Evolutionary conservation across 2,888 invertebrate species (phyloP), one percentile per base, ranked within the genome.

Genomic region (Clanis bilineata): DNA sequence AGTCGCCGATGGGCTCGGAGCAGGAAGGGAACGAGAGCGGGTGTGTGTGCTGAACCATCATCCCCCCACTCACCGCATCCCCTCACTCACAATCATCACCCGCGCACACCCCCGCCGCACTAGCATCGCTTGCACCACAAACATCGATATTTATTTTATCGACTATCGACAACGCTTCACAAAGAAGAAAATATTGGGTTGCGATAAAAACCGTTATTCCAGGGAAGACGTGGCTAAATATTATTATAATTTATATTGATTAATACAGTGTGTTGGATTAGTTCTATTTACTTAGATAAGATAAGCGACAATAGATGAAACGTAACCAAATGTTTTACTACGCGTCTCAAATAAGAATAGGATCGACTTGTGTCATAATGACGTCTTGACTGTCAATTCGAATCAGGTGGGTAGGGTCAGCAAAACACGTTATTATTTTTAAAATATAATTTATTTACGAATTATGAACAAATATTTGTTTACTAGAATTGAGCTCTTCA

Each of bases 1-100:
- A 96, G 90, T 95, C 95, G 70, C 94, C 96, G 76, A 94, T 96
- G 92, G 95, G 96, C 85, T 95, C 95, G 71, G 96, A 96, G 86
- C 95, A 95, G 83, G 94, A 94, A 78, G 96, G 96, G 84, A 95
- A 95, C 83, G 96, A 96, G 88, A 95, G 96, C 74, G 96, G 96
- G 83, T 97, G 96, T 90, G 95, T 96, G 92, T 97, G 97, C 94
- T 97, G 94, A 94, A 63, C 63, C 43, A 54, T 58, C 73, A 22
- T 57, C 57, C 45, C 43, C 45, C 45, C 58, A 56, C 59, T 15
- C 56, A 55, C 58, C 25, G 51, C 59, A 10, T 64, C 59, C 60
- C 57, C 58, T 59, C 62, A 59, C 61, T 58, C 65, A 62, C 64
- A 66, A 67, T 66, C 62, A 61, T 61, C 65, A 63, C 71, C 61